phyloP scores from a whole-genome alignment of 2,888 invertebrate genomes.

The Drosophila aldrichi region DNA sequence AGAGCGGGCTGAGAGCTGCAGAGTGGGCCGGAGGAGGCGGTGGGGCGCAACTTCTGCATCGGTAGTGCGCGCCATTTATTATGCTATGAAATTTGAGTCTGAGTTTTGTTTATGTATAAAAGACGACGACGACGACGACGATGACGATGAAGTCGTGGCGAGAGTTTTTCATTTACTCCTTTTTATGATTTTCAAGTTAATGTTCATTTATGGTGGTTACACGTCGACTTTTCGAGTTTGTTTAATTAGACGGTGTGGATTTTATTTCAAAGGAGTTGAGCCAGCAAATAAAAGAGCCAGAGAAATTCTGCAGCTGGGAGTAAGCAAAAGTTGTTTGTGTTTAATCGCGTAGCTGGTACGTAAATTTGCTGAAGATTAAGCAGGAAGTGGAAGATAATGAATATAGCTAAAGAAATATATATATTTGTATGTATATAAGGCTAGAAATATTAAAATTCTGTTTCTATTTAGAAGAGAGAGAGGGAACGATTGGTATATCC shows the following conservation, averaged over 20 bases:
- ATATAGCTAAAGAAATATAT: constrained; percentile 2
- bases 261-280: constrained; percentile 61
- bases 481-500: neutral
- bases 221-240: constrained; percentile 76
- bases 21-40: neutral
- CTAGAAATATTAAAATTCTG: neutral
- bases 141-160: constrained; percentile 23
- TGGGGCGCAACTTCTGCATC: constrained; percentile 45
- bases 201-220: constrained; percentile 83
- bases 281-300: constrained; percentile 18
- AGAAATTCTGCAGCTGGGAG: constrained; percentile 11
- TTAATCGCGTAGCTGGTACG: constrained; percentile 38
- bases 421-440: neutral
- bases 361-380: constrained; percentile 39
- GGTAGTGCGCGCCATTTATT: constrained; percentile 71
- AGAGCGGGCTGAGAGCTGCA: neutral
- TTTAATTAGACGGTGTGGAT: constrained; percentile 78
- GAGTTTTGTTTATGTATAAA: constrained; percentile 65
- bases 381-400: constrained; percentile 7
- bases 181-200: constrained; percentile 81
- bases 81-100: constrained; percentile 75
- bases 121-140: constrained; percentile 34
- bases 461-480: neutral
- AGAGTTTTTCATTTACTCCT: constrained; percentile 60
- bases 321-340: constrained; percentile 56